Percentiles rank a stretch among this genome's conserved stretches.
phyloP scores from a whole-genome alignment of 2,888 invertebrate genomes.

The Lissonota sp. region DNA sequence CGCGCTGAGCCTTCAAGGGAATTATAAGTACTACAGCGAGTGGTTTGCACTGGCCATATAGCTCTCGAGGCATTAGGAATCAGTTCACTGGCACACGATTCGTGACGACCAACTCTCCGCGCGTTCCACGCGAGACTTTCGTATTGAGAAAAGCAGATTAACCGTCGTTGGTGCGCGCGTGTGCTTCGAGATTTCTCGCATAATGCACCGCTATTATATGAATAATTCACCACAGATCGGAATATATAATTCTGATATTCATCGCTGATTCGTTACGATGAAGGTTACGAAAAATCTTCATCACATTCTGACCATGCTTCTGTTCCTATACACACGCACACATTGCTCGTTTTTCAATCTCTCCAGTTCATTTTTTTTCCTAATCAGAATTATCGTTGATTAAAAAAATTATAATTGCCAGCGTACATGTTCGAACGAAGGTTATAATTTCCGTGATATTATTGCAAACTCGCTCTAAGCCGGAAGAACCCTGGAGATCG shows the following conservation, averaged over 20 bases:
- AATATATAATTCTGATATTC: slow-evolving; percentile 24
- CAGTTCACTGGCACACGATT: slow-evolving; percentile 73
- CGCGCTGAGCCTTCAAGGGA: background rate
- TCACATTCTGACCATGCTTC: background rate
- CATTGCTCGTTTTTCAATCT: background rate
- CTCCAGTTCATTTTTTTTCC: background rate
- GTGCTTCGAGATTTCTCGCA: slow-evolving; percentile 12
- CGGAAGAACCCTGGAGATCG: background rate
- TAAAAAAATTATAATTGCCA: slow-evolving; percentile 50
- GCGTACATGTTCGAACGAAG: slow-evolving; percentile 18
- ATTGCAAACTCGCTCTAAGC: background rate
- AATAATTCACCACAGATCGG: slow-evolving; percentile 42
- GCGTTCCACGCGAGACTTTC: slow-evolving; percentile 58
- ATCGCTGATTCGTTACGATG: slow-evolving; percentile 43
- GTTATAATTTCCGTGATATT: slow-evolving; percentile 51
- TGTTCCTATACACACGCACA: background rate
- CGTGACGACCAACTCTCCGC: slow-evolving; percentile 30
- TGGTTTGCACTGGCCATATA: slow-evolving; percentile 34
- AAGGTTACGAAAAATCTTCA: slow-evolving; percentile 58
- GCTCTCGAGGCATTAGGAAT: slow-evolving; percentile 67
- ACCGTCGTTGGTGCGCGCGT: slow-evolving; percentile 52
- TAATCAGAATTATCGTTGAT: slow-evolving; percentile 43
- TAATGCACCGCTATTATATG: slow-evolving; percentile 51
- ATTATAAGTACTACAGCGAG: background rate
- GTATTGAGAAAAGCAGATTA: slow-evolving; percentile 65